Evolutionary conservation across 2,113 vertebrate genomes (phyloP).

Genomic region (Hyperopisus bebe): DNA sequence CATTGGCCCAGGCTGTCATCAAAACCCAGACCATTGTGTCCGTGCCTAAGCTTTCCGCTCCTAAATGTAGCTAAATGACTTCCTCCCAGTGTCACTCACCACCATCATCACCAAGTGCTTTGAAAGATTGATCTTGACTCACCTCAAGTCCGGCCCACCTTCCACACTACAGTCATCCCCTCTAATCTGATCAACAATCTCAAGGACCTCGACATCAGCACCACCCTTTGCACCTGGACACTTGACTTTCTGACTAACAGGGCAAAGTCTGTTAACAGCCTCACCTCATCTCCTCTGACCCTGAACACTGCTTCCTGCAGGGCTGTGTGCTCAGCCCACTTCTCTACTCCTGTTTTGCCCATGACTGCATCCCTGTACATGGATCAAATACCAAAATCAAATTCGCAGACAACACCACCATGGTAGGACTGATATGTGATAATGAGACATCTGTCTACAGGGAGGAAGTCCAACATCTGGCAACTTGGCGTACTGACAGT

Average conservation of each 20-base stretch:
- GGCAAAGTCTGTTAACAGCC: background rate
- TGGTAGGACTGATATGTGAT: background rate
- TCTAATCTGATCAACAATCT: background rate
- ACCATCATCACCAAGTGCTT: background rate
- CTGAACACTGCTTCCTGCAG: background rate
- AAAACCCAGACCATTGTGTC: background rate
- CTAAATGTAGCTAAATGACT: background rate
- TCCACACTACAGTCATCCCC: background rate
- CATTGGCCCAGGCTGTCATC: background rate
- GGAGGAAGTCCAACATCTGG: background rate
- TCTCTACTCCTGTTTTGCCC: background rate
- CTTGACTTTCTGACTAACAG: background rate
- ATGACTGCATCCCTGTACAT: background rate
- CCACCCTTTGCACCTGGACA: background rate
- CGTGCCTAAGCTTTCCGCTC: no score
- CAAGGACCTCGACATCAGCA: background rate
- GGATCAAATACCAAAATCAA: background rate
- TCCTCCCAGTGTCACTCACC: background rate
- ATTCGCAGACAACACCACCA: background rate
- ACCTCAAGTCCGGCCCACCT: background rate
- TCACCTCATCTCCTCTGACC: background rate
- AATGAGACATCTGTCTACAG: background rate
- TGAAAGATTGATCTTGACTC: background rate
- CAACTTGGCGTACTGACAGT: background rate
- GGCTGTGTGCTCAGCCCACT: background rate